Conservation (phyloP, 2,113 vertebrate species). For the Plecotus auritus region DNA sequence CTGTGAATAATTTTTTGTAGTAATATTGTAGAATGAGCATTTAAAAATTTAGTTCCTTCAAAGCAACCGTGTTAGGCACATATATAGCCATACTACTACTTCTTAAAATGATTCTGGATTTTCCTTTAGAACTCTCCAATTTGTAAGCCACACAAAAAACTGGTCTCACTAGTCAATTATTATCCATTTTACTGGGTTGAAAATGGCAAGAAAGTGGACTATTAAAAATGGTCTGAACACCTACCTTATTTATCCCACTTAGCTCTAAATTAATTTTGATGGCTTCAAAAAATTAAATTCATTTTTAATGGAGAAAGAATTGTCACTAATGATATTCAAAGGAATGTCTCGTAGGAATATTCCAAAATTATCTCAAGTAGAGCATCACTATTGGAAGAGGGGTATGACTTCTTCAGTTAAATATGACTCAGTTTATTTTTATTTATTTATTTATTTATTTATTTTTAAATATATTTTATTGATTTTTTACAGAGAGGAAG, state of each 20-base stretch:
- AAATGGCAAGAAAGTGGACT: background rate
- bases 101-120: background rate
- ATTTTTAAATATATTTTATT: no score
- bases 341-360: background rate
- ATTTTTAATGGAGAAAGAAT: constrained; percentile 12
- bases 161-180: background rate
- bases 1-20: background rate
- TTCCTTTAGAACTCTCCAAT: background rate
- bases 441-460: no score
- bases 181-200: background rate
- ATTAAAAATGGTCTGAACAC: background rate
- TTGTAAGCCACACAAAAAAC: background rate
- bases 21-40: background rate
- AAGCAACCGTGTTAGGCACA: background rate
- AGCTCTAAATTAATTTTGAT: constrained; percentile 17
- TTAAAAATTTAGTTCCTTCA: background rate
- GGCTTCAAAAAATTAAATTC: constrained; percentile 30
- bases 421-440: background rate
- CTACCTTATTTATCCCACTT: background rate
- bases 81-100: background rate
- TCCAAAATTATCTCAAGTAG: background rate
- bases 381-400: background rate
- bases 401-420: background rate
- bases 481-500: no score
- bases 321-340: background rate